A percentile compares a stretch with the other conserved stretches of the same genome.
Conservation (phyloP, 2,888 invertebrate species). For the Synanthedon formicaeformis region DNA sequence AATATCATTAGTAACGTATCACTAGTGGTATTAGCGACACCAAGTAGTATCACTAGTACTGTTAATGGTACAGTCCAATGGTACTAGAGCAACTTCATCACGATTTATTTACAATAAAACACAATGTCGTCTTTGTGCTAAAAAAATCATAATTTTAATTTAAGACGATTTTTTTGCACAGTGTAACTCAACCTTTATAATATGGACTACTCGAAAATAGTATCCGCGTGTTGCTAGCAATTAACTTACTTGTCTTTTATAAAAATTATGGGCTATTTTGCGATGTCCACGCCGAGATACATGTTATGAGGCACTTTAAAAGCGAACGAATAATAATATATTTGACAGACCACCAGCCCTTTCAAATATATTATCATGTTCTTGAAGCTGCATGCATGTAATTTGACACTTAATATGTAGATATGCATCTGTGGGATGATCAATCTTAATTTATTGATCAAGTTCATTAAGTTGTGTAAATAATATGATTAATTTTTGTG, state of each 20-base stretch:
- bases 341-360: conserved; percentile 17
- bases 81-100: too few relatives aligned
- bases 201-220: neutral
- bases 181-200: neutral
- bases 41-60: too few relatives aligned
- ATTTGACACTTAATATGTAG: neutral
- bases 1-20: too few relatives aligned
- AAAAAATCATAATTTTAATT: too few relatives aligned
- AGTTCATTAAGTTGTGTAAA: neutral
- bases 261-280: conserved; percentile 39
- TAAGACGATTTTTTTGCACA: neutral
- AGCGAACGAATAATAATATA: conserved; percentile 16
- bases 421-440: neutral
- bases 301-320: conserved; percentile 19
- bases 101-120: too few relatives aligned
- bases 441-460: neutral
- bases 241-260: conserved; percentile 35
- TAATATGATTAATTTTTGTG: neutral
- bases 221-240: conserved; percentile 20
- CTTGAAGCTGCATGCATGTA: conserved; percentile 1
- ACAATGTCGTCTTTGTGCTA: too few relatives aligned
- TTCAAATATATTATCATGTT: conserved; percentile 16
- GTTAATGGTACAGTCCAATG: too few relatives aligned
- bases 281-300: conserved; percentile 19
- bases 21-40: too few relatives aligned